phyloP scores from a whole-genome alignment of 2,888 invertebrate species.

The Pristionchus fissidentatus region DNA sequence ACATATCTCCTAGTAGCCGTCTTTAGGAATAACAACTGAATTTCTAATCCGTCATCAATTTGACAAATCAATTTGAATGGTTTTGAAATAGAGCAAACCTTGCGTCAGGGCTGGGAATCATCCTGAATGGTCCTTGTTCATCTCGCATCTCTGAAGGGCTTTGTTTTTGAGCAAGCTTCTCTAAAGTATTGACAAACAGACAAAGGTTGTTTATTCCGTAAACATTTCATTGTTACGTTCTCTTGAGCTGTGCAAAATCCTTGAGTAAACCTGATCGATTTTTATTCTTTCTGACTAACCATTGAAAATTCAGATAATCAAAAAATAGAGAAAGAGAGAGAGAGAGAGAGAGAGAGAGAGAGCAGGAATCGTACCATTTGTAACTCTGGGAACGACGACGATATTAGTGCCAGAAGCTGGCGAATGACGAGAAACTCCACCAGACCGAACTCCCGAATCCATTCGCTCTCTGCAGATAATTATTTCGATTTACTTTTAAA shows the following conservation, averaged over 20 bases:
- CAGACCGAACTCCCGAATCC: slow-evolving; percentile 16
- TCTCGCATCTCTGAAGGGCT: slow-evolving; percentile 41
- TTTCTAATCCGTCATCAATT: neutral
- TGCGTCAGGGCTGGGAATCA: slow-evolving; percentile 41
- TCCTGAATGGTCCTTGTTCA: slow-evolving; percentile 26
- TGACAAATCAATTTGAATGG: neutral
- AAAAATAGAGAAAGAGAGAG: neutral
- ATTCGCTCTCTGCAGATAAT: neutral
- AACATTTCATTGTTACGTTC: too few species aligned
- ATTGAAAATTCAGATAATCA: neutral
- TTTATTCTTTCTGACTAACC: neutral
- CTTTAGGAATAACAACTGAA: too few species aligned
- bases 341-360: neutral
- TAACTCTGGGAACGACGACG: slow-evolving; percentile 11
- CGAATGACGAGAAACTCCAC: slow-evolving; percentile 4
- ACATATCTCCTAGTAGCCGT: too few species aligned
- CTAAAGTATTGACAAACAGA: too few species aligned
- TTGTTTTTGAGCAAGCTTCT: too few species aligned
- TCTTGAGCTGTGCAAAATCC: too few species aligned
- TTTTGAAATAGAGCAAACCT: neutral
- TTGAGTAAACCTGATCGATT: too few species aligned
- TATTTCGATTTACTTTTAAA: neutral
- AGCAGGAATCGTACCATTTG: neutral
- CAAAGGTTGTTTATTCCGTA: too few species aligned
- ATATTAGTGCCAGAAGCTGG: slow-evolving; percentile 47